Percentiles rank a stretch among this genome's conserved stretches.
These are phyloP conservation scores for Rhagium mordax DNA, from an alignment of 2,888 invertebrate genomes.

Conservation along the genomic window DNA sequence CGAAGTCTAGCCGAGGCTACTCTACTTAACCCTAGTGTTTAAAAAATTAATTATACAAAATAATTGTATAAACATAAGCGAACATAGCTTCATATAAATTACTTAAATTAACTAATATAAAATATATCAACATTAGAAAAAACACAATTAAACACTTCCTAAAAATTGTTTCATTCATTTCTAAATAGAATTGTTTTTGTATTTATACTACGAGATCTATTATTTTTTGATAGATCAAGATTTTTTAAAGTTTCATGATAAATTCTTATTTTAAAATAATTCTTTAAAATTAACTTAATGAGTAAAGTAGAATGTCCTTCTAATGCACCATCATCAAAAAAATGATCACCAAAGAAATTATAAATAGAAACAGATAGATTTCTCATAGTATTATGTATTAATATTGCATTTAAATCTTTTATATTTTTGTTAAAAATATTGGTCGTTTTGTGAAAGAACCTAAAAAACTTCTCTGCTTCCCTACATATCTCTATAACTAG, in stretches of 20 bases:
- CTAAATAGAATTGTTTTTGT: constrained; percentile 13
- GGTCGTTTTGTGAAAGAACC: constrained; percentile 26
- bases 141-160: not conserved
- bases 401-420: constrained; percentile 9
- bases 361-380: constrained; percentile 19
- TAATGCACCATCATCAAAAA: constrained; percentile 39
- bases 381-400: constrained; percentile 23
- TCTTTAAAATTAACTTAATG: constrained; percentile 35
- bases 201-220: too few species aligned
- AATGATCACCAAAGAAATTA: constrained; percentile 31
- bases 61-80: too few species aligned
- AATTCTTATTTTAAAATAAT: constrained; percentile 32
- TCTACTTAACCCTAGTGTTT: too few species aligned
- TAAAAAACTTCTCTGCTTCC: constrained; percentile 30
- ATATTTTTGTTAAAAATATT: constrained; percentile 27
- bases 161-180: constrained; percentile 24
- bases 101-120: too few species aligned
- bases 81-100: too few species aligned
- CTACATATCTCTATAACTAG: constrained; percentile 32
- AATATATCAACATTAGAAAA: not conserved
- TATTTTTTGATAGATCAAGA: not conserved
- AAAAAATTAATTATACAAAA: too few species aligned
- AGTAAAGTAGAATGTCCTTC: constrained; percentile 22
- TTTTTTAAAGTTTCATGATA: constrained; percentile 19
- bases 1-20: too few species aligned